Evolutionary conservation across 2,113 vertebrate species (phyloP).

Genomic region (Sardina pilchardus): DNA sequence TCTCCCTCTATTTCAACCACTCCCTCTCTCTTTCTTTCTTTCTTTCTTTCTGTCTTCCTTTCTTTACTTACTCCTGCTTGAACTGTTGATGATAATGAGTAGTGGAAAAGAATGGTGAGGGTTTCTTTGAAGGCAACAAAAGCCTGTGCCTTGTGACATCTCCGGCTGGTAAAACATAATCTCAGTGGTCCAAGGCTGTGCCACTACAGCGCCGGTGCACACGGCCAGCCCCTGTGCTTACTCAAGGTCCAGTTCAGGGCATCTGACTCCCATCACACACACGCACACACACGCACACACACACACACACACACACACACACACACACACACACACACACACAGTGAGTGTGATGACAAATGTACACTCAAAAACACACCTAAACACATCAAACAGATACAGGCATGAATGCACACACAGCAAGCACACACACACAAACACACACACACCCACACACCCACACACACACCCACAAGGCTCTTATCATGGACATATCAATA

Average conservation of each 20-base stretch:
- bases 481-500: background rate
- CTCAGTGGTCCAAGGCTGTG: slow-evolving; percentile 61
- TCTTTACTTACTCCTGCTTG: slow-evolving; percentile 26
- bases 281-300: background rate
- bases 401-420: background rate
- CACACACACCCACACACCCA: background rate
- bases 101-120: slow-evolving; percentile 56
- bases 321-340: background rate
- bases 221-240: slow-evolving; percentile 1
- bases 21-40: slow-evolving; percentile 24
- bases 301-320: background rate
- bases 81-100: slow-evolving; percentile 42
- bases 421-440: background rate
- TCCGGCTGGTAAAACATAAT: slow-evolving; percentile 58
- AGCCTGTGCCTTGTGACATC: slow-evolving; percentile 56
- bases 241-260: background rate
- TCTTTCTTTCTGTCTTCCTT: slow-evolving; percentile 23
- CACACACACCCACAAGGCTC: background rate
- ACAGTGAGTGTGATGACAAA: background rate
- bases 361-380: background rate
- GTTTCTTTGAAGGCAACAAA: slow-evolving; percentile 61
- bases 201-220: slow-evolving; percentile 43
- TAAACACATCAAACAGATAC: background rate
- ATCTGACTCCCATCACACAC: background rate
- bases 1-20: background rate